Evolutionary conservation across 2,797 vertebrate species (phyloP).

Genomic region (Pipistrellus nathusii): DNA sequence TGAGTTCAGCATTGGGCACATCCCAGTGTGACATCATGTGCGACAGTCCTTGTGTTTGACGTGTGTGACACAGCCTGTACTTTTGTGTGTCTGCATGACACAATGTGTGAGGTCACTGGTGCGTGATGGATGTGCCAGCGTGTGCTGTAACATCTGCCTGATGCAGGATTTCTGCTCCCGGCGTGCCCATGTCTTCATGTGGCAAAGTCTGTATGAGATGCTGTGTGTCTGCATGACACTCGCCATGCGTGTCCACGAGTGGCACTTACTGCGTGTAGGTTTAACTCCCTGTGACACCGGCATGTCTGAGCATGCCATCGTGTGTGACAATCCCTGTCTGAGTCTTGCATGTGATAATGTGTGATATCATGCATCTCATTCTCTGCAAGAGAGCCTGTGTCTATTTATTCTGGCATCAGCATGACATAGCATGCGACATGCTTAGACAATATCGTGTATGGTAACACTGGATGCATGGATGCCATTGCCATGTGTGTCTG

Average conservation of each 20-base stretch:
- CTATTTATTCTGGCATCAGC: neutral
- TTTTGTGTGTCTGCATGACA: neutral
- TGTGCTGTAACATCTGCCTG: neutral
- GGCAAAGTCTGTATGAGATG: neutral
- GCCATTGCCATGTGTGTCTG: neutral
- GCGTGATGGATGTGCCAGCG: neutral
- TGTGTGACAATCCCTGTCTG: neutral
- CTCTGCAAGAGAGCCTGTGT: neutral
- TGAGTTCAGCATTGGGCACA: neutral
- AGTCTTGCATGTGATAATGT: neutral
- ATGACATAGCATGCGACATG: neutral
- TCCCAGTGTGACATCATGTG: neutral
- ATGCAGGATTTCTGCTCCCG: neutral
- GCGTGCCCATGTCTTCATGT: neutral
- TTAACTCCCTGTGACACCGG: neutral
- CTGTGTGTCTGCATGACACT: neutral
- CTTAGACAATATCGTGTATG: neutral
- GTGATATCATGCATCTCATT: neutral
- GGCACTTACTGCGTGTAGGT: neutral
- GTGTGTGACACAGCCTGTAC: neutral
- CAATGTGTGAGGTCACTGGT: neutral
- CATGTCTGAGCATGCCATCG: neutral
- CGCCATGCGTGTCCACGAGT: neutral
- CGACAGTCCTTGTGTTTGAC: neutral
- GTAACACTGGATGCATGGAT: neutral